These are phyloP conservation scores for Arothron firmamentum DNA, from an alignment of 2,113 vertebrate species.

Conservation along the genomic window DNA sequence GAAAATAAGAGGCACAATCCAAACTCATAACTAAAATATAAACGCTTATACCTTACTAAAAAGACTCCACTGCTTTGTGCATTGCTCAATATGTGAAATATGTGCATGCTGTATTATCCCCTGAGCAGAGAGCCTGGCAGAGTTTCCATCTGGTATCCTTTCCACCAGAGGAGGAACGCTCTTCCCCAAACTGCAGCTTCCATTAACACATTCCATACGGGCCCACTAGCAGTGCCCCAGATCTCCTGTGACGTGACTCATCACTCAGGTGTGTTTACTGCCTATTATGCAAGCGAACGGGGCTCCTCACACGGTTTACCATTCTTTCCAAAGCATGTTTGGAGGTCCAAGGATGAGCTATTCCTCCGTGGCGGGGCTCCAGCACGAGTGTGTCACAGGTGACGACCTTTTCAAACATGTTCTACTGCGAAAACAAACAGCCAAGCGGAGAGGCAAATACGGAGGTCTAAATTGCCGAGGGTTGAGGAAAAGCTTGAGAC, in stretches of 20 bases:
- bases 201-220: constrained; percentile 62
- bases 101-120: constrained; percentile 2
- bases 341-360: constrained; percentile 9
- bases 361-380: constrained; percentile 13
- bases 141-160: constrained; percentile 52
- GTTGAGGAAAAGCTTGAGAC: constrained; percentile 1
- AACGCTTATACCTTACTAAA: no score
- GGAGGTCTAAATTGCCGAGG: neutral
- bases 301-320: constrained; percentile 1
- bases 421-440: neutral
- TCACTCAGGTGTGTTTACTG: constrained; percentile 60
- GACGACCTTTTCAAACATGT: constrained; percentile 35
- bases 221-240: constrained; percentile 35
- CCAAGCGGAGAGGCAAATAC: neutral
- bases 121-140: constrained; percentile 8
- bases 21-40: no score
- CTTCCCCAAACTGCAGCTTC: constrained; percentile 33
- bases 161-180: constrained; percentile 23
- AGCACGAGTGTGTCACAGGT: constrained; percentile 22
- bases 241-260: constrained; percentile 47
- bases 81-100: neutral
- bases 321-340: constrained; percentile 2
- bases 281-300: constrained; percentile 20
- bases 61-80: no score
- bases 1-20: no score